Percentiles rank a stretch among this genome's conserved stretches.
Conservation (phyloP, 2,888 invertebrate species). For the Cosmopolites sordidus region DNA sequence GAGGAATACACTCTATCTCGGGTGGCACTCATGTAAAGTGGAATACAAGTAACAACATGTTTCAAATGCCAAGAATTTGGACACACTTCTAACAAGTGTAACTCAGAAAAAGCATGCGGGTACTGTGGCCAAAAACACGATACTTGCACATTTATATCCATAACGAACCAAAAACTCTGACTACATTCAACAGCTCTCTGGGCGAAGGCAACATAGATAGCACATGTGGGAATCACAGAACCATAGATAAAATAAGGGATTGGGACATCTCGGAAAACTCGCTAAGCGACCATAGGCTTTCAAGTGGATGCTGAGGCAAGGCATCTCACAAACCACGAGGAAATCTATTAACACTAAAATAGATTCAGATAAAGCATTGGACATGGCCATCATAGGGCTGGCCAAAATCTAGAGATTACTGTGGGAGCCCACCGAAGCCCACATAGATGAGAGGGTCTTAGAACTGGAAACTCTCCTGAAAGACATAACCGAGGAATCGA, state of each 20-base stretch:
- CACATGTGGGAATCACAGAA: neutral
- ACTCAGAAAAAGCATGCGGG: no score
- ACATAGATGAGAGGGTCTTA: neutral
- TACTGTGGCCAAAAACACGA: no score
- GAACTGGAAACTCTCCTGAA: neutral
- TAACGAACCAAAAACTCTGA: neutral
- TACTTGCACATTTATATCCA: neutral
- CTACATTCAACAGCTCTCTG: neutral
- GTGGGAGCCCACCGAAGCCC: neutral
- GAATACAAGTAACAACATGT: no score
- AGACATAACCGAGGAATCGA: neutral
- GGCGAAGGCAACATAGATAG: neutral
- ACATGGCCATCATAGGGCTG: neutral
- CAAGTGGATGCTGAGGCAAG: no score
- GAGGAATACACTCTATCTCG: no score
- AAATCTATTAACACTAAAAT: no score
- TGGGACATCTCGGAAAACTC: neutral
- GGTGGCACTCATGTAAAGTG: no score
- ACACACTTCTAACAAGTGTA: no score
- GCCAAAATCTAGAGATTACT: neutral
- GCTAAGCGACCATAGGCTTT: conserved; percentile 3
- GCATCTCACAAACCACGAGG: no score
- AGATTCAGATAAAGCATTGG: neutral
- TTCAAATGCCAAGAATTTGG: no score
- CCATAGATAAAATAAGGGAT: neutral